Evolutionary conservation across 1,140 invertebrate genomes (phyloP).

Genomic region (Drusus annulatus): DNA sequence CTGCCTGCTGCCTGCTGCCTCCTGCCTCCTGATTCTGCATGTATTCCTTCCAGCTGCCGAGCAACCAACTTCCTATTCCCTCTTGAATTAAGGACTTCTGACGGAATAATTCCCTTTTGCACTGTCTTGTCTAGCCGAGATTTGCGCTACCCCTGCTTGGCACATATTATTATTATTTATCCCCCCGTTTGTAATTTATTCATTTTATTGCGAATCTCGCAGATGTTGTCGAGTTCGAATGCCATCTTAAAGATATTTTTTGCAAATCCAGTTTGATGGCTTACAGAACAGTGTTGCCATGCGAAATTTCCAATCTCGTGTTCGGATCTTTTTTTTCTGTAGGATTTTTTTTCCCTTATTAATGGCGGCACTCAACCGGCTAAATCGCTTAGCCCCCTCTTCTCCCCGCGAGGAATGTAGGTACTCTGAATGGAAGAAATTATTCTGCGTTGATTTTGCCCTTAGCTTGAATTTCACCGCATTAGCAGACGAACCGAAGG

Average conservation of each 20-base stretch:
- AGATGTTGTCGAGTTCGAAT: too few species aligned
- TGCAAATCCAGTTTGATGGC: too few species aligned
- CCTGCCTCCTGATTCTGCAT: too few species aligned
- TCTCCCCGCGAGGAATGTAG: slow-evolving; percentile 15
- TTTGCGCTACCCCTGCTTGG: not conserved
- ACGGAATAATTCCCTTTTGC: not conserved
- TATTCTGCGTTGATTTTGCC: slow-evolving; percentile 15
- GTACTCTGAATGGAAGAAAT: slow-evolving; percentile 15
- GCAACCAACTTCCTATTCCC: not conserved
- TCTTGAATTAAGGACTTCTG: not conserved
- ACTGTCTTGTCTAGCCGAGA: too few species aligned
- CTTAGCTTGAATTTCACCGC: slow-evolving; percentile 26
- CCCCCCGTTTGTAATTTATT: not conserved
- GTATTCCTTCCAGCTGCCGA: too few species aligned
- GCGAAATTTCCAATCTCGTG: not conserved
- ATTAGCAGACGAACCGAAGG: not conserved
- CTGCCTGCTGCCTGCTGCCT: too few species aligned
- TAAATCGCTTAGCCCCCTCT: slow-evolving; percentile 12
- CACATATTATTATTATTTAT: not conserved
- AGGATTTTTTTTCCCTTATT: slow-evolving; percentile 21
- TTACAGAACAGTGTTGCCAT: too few species aligned
- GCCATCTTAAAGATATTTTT: too few species aligned
- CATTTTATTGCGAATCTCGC: too few species aligned
- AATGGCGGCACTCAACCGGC: slow-evolving; percentile 15
- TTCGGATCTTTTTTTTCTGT: not conserved